These are phyloP conservation scores for Catostomus latipinnis DNA, from an alignment of 2,797 vertebrate genomes.

Conservation along the genomic window DNA sequence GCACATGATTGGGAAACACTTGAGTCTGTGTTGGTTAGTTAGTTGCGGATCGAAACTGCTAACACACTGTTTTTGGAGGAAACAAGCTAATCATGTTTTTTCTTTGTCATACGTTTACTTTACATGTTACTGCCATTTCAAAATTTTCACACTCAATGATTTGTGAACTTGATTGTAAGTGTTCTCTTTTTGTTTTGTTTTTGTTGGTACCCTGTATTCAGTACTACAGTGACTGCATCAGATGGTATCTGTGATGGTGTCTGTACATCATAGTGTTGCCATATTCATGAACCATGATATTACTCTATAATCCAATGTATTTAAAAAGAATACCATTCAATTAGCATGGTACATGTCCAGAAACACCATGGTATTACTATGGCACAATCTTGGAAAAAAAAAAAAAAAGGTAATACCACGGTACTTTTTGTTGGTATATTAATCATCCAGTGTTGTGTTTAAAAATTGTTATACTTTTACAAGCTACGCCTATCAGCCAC, in stretches of 20 bases:
- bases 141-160: background rate
- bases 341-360: too few species aligned
- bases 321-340: too few species aligned
- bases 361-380: too few species aligned
- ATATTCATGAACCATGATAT: too few species aligned
- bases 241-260: too few species aligned
- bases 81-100: constrained; percentile 12
- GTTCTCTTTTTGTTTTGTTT: background rate
- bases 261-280: too few species aligned
- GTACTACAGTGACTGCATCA: too few species aligned
- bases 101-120: background rate
- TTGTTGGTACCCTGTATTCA: background rate
- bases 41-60: constrained; percentile 25
- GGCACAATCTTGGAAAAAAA: too few species aligned
- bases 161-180: background rate
- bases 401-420: too few species aligned
- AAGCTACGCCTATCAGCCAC: background rate
- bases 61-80: constrained; percentile 17
- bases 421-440: background rate
- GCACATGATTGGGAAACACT: background rate
- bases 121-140: background rate
- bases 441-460: background rate
- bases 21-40: constrained; percentile 30
- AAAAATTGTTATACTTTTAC: background rate
- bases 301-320: too few species aligned